Evolutionary conservation across 2,888 invertebrate genomes (phyloP).

Genomic region (Allophyes oxyacanthae): DNA sequence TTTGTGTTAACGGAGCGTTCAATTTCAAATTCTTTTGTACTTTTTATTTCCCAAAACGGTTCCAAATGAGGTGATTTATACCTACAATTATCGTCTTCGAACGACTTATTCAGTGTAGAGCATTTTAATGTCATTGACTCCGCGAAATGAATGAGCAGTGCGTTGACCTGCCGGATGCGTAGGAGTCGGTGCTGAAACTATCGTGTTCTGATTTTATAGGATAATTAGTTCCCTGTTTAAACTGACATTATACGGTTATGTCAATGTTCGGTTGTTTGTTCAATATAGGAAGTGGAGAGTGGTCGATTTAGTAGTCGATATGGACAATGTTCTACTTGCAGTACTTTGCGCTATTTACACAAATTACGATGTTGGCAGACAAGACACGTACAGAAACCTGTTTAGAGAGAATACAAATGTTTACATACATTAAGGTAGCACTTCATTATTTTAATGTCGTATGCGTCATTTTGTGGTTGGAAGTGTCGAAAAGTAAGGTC

Average conservation of each 20-base stretch:
- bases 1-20: constrained; percentile 9
- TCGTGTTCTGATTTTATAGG: constrained; percentile 19
- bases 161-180: constrained; percentile 50
- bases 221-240: constrained; percentile 43
- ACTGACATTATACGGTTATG: constrained; percentile 27
- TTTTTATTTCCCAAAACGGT: constrained; percentile 10
- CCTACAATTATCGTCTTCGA: constrained; percentile 17
- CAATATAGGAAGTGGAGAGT: constrained; percentile 27
- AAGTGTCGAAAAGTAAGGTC: constrained; percentile 12
- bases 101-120: constrained; percentile 21
- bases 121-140: constrained; percentile 50
- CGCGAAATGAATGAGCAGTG: constrained; percentile 43
- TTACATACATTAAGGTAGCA: constrained; percentile 24
- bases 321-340: constrained; percentile 35
- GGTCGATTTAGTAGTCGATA: constrained; percentile 29
- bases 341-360: constrained; percentile 45
- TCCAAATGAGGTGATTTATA: constrained; percentile 31
- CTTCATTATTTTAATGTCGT: not conserved
- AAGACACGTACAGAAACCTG: constrained; percentile 44
- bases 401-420: constrained; percentile 48
- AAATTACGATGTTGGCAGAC: constrained; percentile 23
- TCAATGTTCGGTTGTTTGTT: constrained; percentile 18
- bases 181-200: constrained; percentile 41
- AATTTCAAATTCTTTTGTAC: constrained; percentile 25
- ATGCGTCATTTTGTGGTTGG: constrained; percentile 22